Percentiles rank a stretch among this genome's conserved stretches.
phyloP scores from a whole-genome alignment of 2,113 vertebrate genomes.

The Litocranius walleri region DNA sequence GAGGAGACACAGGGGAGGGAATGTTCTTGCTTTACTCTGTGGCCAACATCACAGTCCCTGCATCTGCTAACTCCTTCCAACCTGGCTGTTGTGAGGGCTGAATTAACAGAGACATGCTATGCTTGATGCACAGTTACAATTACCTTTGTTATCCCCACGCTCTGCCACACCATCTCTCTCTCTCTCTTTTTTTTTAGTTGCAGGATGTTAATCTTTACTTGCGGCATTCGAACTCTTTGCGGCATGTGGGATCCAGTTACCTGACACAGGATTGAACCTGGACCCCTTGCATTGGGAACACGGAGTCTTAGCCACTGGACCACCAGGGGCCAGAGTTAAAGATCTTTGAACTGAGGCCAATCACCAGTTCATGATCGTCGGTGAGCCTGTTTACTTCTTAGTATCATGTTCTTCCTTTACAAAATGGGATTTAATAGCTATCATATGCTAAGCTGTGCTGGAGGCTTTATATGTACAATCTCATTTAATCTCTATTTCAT shows the following conservation, averaged over 20 bases:
- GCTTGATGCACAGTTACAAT: rapidly evolving
- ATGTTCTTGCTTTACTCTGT: neutral
- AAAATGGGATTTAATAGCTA: neutral
- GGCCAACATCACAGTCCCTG: too few relatives aligned
- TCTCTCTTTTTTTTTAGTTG: neutral
- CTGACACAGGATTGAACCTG: neutral
- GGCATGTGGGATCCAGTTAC: neutral
- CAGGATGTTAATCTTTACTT: neutral
- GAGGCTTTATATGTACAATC: neutral
- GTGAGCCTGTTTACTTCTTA: neutral
- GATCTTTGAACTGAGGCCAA: neutral
- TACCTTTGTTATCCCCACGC: neutral
- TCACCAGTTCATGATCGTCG: neutral
- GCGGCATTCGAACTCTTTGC: neutral
- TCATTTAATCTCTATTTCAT: neutral
- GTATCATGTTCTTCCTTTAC: neutral
- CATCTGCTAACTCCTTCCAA: neutral
- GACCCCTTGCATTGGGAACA: neutral
- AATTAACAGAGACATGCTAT: neutral
- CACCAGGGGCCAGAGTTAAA: neutral
- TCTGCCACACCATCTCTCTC: neutral
- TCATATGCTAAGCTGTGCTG: neutral
- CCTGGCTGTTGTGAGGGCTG: neutral
- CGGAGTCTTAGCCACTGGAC: neutral
- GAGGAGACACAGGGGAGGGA: neutral